A percentile compares a stretch with the other conserved stretches of the same genome.
phyloP scores from a whole-genome alignment of 2,113 vertebrate species.

The Australoheros scitulus region DNA sequence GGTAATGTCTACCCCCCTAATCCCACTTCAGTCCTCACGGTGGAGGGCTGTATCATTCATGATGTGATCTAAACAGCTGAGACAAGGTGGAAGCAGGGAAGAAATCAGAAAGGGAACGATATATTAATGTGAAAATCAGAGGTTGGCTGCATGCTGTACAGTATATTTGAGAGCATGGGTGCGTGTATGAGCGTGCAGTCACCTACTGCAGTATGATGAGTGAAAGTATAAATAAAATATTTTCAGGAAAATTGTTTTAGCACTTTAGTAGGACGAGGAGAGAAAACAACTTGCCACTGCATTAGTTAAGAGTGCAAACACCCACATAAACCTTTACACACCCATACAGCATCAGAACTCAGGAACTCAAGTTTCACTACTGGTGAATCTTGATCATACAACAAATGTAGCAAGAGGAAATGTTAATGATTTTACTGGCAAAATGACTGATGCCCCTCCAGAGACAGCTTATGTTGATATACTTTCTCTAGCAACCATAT shows the following conservation, averaged over 20 bases:
- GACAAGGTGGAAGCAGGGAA: constrained; percentile 52
- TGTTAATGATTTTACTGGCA: constrained; percentile 57
- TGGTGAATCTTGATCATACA: constrained; percentile 28
- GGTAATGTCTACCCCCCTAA: constrained; percentile 59
- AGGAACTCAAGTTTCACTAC: background rate
- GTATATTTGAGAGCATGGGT: background rate
- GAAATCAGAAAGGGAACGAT: constrained; percentile 40
- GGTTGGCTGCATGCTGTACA: constrained; percentile 9
- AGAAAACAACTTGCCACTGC: background rate
- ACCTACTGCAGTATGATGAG: constrained; percentile 6
- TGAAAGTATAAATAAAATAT: constrained; percentile 16
- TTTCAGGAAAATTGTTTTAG: background rate
- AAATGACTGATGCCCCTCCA: constrained; percentile 47
- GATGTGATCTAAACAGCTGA: constrained; percentile 59
- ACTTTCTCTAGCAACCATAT: constrained; percentile 65
- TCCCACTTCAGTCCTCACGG: constrained; percentile 30
- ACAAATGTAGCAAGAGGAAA: constrained; percentile 31
- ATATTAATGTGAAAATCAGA: constrained; percentile 65
- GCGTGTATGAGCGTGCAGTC: background rate
- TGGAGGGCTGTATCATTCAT: constrained; percentile 53
- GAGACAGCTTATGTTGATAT: constrained; percentile 68
- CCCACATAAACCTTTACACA: background rate
- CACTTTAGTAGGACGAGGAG: background rate
- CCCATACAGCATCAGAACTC: background rate
- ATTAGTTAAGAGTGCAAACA: background rate